These are phyloP conservation scores for Gila orcuttii DNA, from an alignment of 2,113 vertebrate genomes.

Conservation along the genomic window DNA sequence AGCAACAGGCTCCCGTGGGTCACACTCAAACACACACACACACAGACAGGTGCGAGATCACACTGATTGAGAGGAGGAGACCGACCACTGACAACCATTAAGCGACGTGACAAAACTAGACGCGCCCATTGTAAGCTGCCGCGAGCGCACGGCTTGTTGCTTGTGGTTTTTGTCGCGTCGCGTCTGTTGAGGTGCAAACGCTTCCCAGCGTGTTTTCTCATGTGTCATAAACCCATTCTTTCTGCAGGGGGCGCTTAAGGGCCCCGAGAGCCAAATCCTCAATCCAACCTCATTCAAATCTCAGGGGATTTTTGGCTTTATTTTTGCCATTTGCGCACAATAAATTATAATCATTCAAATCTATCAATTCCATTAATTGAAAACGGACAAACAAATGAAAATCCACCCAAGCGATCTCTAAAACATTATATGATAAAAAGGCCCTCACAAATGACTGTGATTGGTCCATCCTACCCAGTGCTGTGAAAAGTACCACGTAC, in stretches of 20 bases:
- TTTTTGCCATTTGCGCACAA: background rate
- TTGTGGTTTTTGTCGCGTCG: slow-evolving; percentile 22
- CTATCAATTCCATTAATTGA: background rate
- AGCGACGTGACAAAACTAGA: background rate
- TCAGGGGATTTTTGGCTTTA: background rate
- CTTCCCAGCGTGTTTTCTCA: background rate
- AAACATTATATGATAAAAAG: background rate
- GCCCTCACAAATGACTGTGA: background rate
- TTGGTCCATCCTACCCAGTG: background rate
- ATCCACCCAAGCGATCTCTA: background rate
- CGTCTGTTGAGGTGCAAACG: background rate
- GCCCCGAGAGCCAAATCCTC: background rate
- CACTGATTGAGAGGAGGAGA: slow-evolving; percentile 30
- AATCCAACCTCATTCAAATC: background rate
- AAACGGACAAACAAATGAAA: background rate
- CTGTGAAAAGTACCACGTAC: background rate
- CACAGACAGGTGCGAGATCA: slow-evolving; percentile 63
- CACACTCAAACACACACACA: slow-evolving; percentile 47
- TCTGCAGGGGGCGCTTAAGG: background rate
- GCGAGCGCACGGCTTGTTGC: background rate
- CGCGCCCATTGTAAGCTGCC: background rate
- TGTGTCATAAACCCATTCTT: background rate
- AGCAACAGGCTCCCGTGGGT: slow-evolving; percentile 54
- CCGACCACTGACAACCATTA: background rate
- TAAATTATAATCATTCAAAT: background rate